These are phyloP conservation scores for Microtus pennsylvanicus DNA, from an alignment of 2,113 vertebrate genomes.

Conservation along the genomic window DNA sequence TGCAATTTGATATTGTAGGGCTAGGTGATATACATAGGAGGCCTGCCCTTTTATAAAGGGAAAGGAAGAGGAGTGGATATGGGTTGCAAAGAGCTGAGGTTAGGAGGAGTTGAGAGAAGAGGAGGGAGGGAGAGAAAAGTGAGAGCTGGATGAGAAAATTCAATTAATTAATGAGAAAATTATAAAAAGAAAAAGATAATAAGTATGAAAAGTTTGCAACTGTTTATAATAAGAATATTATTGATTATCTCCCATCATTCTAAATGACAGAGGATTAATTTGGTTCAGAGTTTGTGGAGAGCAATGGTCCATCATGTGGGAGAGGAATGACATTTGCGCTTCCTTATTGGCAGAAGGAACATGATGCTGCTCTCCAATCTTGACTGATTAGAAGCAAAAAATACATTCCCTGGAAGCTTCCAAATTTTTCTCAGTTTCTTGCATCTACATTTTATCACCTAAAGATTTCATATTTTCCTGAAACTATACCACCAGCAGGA, in stretches of 20 bases:
- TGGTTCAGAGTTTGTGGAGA: background rate
- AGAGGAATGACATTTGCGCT: fast-evolving
- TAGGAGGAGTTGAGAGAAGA: background rate
- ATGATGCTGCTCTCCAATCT: background rate
- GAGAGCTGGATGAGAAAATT: background rate
- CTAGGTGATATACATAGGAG: background rate
- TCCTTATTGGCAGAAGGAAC: background rate
- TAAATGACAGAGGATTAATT: background rate
- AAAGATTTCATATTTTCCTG: background rate
- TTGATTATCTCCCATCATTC: background rate
- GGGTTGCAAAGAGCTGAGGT: too few species aligned
- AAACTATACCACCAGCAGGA: background rate
- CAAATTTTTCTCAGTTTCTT: background rate
- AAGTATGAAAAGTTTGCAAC: background rate
- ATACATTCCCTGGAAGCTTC: background rate
- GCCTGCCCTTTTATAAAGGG: background rate
- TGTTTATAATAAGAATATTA: background rate
- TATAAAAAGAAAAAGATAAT: background rate
- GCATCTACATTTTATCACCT: too few species aligned
- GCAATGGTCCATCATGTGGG: background rate
- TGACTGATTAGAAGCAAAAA: background rate
- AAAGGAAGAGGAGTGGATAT: background rate
- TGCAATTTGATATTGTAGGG: background rate
- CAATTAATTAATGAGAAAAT: background rate
- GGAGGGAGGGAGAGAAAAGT: background rate